These are phyloP conservation scores for Drosophila rhopaloa DNA, from an alignment of 1,140 invertebrate species.

Conservation along the genomic window DNA sequence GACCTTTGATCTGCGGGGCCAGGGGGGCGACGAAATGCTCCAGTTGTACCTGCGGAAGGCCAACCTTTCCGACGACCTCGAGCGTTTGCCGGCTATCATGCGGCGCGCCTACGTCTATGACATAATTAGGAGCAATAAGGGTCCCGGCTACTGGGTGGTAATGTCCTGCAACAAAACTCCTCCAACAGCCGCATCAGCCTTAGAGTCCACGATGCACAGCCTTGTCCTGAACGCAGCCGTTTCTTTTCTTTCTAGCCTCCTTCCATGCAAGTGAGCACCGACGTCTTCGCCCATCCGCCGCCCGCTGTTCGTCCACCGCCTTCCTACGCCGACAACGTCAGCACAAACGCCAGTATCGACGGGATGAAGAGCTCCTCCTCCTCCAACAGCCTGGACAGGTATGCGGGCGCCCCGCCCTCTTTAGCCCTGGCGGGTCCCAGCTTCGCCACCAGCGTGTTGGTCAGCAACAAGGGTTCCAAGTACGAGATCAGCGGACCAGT, in stretches of 20 bases:
- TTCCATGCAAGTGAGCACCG: conserved; percentile 66
- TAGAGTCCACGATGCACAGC: not conserved
- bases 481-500: conserved; percentile 78
- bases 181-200: not conserved
- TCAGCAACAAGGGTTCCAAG: conserved; percentile 70
- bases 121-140: conserved; percentile 78
- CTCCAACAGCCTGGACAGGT: conserved; percentile 61
- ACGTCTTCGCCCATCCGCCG: conserved; percentile 63
- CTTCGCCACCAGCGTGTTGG: conserved; percentile 56
- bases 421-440: conserved; percentile 59
- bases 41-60: conserved; percentile 74
- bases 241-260: conserved; percentile 61
- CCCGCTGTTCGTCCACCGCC: conserved; percentile 67
- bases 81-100: conserved; percentile 63
- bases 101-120: conserved; percentile 77
- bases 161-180: conserved; percentile 23
- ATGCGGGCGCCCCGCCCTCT: conserved; percentile 32
- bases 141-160: conserved; percentile 80
- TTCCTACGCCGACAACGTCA: conserved; percentile 38
- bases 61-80: conserved; percentile 65
- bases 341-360: conserved; percentile 26
- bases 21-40: conserved; percentile 72
- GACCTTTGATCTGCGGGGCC: conserved; percentile 77
- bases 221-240: conserved; percentile 17
- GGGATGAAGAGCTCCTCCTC: conserved; percentile 63